Conservation (phyloP, 2,113 vertebrate genomes). For the Vicugna pacos region DNA sequence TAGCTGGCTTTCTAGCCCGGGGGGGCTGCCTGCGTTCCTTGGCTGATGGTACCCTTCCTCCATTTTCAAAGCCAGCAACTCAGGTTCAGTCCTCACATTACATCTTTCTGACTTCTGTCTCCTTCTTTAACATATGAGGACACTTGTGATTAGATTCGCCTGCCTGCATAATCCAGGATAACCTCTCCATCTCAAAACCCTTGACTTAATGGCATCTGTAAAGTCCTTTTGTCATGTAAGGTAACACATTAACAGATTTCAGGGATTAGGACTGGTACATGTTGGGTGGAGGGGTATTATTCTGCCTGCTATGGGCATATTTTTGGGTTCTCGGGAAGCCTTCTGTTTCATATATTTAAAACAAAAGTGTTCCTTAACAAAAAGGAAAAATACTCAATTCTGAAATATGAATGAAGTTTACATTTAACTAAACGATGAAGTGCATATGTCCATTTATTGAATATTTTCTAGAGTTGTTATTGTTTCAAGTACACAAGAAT, state of each 20-base stretch:
- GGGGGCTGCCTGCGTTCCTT: background rate
- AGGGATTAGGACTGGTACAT: background rate
- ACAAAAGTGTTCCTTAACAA: background rate
- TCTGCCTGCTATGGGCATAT: background rate
- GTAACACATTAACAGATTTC: background rate
- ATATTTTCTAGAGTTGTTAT: background rate
- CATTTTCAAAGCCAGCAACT: background rate
- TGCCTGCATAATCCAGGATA: background rate
- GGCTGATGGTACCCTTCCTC: background rate
- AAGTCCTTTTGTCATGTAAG: background rate
- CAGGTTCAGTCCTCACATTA: background rate
- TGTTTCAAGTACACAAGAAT: constrained; percentile 12
- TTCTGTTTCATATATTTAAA: constrained; percentile 6
- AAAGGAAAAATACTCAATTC: constrained; percentile 26
- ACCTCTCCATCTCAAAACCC: background rate
- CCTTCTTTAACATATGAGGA: background rate
- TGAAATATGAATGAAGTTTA: background rate
- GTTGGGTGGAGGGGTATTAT: background rate
- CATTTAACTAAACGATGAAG: background rate
- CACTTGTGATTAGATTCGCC: background rate
- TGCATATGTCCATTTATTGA: background rate
- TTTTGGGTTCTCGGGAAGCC: background rate
- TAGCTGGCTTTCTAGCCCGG: background rate
- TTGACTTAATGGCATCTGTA: background rate
- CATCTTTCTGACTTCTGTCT: background rate